These are phyloP conservation scores for Triplophysa yarkandensis DNA, from an alignment of 2,797 vertebrate genomes.

Conservation along the genomic window DNA sequence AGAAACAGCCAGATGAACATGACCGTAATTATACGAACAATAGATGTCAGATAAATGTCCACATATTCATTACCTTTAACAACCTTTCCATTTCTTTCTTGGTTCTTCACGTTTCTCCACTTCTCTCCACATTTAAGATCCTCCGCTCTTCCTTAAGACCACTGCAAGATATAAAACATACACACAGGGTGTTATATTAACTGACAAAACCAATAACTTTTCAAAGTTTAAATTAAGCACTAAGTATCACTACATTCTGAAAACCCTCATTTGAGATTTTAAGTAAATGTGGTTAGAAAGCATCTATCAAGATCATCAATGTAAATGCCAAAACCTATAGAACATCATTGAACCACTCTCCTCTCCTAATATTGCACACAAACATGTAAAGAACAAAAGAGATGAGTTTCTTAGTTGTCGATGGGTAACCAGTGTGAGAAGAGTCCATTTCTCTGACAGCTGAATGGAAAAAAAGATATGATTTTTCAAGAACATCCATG, in stretches of 20 bases:
- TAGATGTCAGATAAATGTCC: conserved; percentile 62
- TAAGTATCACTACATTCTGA: neutral
- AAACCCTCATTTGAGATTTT: neutral
- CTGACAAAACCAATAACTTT: neutral
- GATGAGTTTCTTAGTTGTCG: neutral
- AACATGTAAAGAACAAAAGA: neutral
- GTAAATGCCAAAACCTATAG: neutral
- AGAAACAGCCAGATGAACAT: conserved; percentile 72
- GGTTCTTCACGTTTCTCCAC: conserved; percentile 46
- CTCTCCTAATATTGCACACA: neutral
- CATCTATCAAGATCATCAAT: neutral
- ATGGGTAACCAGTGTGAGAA: neutral
- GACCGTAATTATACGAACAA: conserved; percentile 85
- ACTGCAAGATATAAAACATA: conserved; percentile 14
- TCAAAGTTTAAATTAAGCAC: neutral
- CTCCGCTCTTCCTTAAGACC: neutral
- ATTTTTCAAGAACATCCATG: neutral
- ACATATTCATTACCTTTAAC: conserved; percentile 86
- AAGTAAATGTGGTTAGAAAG: neutral
- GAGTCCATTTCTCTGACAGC: neutral
- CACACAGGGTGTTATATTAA: too few species aligned
- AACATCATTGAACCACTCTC: neutral
- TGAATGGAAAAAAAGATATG: neutral
- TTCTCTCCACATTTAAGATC: conserved; percentile 29
- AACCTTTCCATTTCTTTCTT: conserved; percentile 62